Evolutionary conservation across 2,113 vertebrate species (phyloP), one percentile per base, ranked within the genome.

Genomic region (Hippolais icterina): DNA sequence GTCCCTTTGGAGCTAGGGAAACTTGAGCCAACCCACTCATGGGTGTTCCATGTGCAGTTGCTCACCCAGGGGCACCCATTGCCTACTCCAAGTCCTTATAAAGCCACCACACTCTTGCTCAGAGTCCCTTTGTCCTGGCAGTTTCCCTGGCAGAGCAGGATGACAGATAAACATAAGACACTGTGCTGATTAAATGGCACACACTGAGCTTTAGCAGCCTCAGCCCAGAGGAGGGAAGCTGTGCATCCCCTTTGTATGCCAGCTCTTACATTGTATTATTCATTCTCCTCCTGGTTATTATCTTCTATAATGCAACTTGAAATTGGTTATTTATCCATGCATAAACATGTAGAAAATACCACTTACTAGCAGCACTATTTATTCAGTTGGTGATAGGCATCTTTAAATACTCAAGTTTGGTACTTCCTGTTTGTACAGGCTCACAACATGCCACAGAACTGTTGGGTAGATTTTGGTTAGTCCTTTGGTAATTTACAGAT

Each of bases 231-330:
- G 65, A 92, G 57, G 70, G 68, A 75, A 87, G n/a, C 35, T 78
- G 15, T 33, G 28, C 49, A 71, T 84, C 54, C 57, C 50, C 50
- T 87, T 56, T 72, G 39, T 37, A 41, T 49, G 37, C 49, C 78
- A 46, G 47, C 33, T 84, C 56, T 53, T 88, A 39, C 10, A n/a
- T 3, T 12, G 6, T 50, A 24, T 71, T 74, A 65, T 63, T 25
- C 81, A 87, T 89, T 92, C 42, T 66, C 39, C 68, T 86, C 39
- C 64, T 83, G 39, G 64, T 94, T 90, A 78, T 90, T 83, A 71
- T 60, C 86, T 77, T 83, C 52, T 33, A 2, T 77, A 89, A 81
- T 49, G 68, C 39, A 59, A 29, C 44, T 83, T 93, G n/a, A 74
- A 90, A 83, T 57, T 71, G 76, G 64, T 57, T 89, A 74, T 83